Percentiles rank a stretch among this genome's conserved stretches.
phyloP scores from a whole-genome alignment of 2,888 invertebrate species.

The Danaus chrysippus region DNA sequence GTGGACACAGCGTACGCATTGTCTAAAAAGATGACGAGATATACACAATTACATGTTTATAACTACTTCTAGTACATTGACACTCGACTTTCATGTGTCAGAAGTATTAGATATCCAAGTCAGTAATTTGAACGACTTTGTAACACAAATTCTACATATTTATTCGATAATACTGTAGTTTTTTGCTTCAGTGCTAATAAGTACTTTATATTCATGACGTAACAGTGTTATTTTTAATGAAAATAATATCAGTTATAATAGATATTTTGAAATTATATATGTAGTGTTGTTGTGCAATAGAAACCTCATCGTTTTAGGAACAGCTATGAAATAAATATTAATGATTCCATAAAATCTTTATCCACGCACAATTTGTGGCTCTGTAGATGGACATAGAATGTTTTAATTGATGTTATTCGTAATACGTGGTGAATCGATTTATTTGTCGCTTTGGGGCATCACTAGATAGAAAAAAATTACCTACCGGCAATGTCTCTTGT shows the following conservation, averaged over 20 bases:
- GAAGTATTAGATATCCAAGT: not conserved
- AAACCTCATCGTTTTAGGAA: constrained; percentile 31
- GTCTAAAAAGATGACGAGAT: constrained; percentile 35
- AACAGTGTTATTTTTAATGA: too few species aligned
- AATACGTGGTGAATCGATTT: constrained; percentile 31
- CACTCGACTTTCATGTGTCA: constrained; percentile 20
- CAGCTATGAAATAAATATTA: constrained; percentile 46
- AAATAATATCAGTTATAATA: too few species aligned
- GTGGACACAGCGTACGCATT: constrained; percentile 56
- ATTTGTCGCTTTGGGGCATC: constrained; percentile 16
- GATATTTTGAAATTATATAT: constrained; percentile 4
- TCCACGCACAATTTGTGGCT: constrained; percentile 53
- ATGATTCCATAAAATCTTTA: constrained; percentile 49
- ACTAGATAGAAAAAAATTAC: not conserved
- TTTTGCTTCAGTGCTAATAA: too few species aligned
- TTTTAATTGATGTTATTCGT: constrained; percentile 56
- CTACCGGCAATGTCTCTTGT: too few species aligned
- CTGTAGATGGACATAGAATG: constrained; percentile 42
- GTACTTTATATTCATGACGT: too few species aligned
- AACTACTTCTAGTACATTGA: constrained; percentile 28
- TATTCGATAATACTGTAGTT: too few species aligned
- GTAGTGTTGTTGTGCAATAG: constrained; percentile 18
- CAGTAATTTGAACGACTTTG: not conserved
- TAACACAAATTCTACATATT: too few species aligned
- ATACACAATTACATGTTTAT: constrained; percentile 27